Evolutionary conservation across 2,888 invertebrate genomes (phyloP).

Genomic region (Scaptomyza tumidula): DNA sequence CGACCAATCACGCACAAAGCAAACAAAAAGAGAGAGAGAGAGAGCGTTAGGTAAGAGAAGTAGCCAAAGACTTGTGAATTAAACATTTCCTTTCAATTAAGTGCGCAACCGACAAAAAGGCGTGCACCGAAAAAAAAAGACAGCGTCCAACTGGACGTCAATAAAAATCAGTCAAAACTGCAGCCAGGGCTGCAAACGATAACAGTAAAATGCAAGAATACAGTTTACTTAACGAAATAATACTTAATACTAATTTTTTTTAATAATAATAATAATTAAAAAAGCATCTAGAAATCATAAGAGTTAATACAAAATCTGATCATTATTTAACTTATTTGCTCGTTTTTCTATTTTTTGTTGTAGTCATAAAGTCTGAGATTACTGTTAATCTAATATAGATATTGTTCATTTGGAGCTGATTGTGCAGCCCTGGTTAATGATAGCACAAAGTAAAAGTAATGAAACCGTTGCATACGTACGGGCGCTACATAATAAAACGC

Average conservation of each 20-base stretch:
- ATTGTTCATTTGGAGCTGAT: neutral
- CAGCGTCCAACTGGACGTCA: conserved; percentile 62
- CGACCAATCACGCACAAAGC: conserved; percentile 67
- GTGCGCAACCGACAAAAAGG: conserved; percentile 70
- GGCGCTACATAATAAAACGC: conserved; percentile 27
- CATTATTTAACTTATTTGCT: too few relatives aligned
- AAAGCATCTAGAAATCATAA: too few relatives aligned
- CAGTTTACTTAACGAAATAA: too few relatives aligned
- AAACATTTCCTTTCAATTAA: conserved; percentile 78
- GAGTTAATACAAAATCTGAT: too few relatives aligned
- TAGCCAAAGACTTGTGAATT: conserved; percentile 56
- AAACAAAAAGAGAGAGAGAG: neutral
- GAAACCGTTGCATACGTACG: conserved; percentile 66
- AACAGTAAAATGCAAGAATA: neutral
- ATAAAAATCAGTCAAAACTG: conserved; percentile 63
- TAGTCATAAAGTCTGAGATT: neutral
- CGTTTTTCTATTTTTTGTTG: too few relatives aligned
- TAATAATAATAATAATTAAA: too few relatives aligned
- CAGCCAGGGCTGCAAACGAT: conserved; percentile 33
- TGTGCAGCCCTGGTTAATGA: conserved; percentile 37
- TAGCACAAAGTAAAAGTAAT: conserved; percentile 52
- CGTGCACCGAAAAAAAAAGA: conserved; percentile 27
- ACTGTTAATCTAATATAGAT: neutral
- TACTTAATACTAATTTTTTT: too few relatives aligned
- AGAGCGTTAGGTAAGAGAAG: conserved; percentile 2